A percentile compares a stretch with the other conserved stretches of the same genome.
Conservation (phyloP, 2,797 vertebrate genomes). For the Onychomys arenicola region DNA sequence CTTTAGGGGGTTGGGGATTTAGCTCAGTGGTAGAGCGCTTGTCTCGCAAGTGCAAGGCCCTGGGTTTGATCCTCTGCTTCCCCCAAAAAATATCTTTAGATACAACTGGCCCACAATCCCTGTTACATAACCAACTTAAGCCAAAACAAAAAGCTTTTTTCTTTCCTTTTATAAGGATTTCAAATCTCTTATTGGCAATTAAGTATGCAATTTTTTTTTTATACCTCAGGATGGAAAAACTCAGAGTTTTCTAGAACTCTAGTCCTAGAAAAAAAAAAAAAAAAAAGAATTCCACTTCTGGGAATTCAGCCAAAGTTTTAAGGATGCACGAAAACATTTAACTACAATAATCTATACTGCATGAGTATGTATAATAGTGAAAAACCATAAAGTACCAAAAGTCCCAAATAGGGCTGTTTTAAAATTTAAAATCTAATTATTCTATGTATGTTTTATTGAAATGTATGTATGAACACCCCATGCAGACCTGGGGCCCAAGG, state of each 20-base stretch:
- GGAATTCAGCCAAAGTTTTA: slow-evolving; percentile 38
- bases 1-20: too few species aligned
- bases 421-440: background rate
- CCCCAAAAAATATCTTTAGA: too few species aligned
- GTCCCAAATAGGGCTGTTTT: background rate
- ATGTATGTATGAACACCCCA: background rate
- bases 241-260: background rate
- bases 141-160: slow-evolving; percentile 6
- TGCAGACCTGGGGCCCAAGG: background rate
- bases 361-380: slow-evolving; percentile 11
- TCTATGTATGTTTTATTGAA: background rate
- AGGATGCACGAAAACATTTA: slow-evolving; percentile 58
- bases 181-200: slow-evolving; percentile 34
- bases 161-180: background rate
- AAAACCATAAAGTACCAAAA: slow-evolving; percentile 45
- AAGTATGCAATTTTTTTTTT: slow-evolving; percentile 42
- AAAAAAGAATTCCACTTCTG: slow-evolving; percentile 56
- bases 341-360: slow-evolving; percentile 20
- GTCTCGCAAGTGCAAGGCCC: too few species aligned
- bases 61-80: too few species aligned
- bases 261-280: slow-evolving; percentile 41
- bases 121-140: slow-evolving; percentile 28
- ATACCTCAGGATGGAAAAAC: slow-evolving; percentile 38
- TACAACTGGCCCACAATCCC: slow-evolving; percentile 1
- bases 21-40: too few species aligned